phyloP scores from a whole-genome alignment of 2,797 vertebrate species.

The Microctenopoma lineatum region DNA sequence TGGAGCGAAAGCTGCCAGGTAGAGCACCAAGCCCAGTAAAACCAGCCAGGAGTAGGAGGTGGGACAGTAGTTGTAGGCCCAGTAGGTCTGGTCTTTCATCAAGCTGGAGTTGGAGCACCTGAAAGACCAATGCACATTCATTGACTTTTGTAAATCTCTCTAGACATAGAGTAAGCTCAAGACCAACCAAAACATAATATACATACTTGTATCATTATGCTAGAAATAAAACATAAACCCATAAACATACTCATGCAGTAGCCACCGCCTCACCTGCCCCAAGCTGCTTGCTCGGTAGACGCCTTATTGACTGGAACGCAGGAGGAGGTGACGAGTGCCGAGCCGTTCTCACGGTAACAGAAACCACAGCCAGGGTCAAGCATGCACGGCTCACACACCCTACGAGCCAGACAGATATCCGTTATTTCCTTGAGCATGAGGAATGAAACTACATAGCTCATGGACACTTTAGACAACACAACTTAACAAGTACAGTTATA shows the following conservation, averaged over 20 bases:
- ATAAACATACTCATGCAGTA: background rate
- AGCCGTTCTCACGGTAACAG: constrained; percentile 93
- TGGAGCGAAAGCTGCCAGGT: constrained; percentile 94
- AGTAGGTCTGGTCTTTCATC: constrained; percentile 86
- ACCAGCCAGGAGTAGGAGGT: constrained; percentile 95
- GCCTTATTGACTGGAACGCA: constrained; percentile 90
- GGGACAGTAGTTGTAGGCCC: constrained; percentile 99
- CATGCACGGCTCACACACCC: constrained; percentile 95
- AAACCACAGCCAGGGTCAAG: constrained; percentile 95
- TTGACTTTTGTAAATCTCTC: background rate
- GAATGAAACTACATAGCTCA: background rate
- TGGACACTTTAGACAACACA: background rate
- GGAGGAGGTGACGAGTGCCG: constrained; percentile 88
- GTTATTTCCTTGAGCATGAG: background rate
- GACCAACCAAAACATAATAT: background rate
- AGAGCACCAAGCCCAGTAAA: constrained; percentile 91
- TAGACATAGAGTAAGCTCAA: background rate
- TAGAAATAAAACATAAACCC: background rate
- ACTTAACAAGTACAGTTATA: background rate
- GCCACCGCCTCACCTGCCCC: constrained; percentile 92
- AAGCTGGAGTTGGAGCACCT: constrained; percentile 93
- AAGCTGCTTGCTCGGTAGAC: constrained; percentile 90
- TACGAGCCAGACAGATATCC: constrained; percentile 55
- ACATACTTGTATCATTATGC: background rate
- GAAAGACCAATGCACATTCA: constrained; percentile 28